Percentiles rank a stretch among this genome's conserved stretches.
These are phyloP conservation scores for Parus major DNA, from an alignment of 2,113 vertebrate genomes.

Conservation along the genomic window DNA sequence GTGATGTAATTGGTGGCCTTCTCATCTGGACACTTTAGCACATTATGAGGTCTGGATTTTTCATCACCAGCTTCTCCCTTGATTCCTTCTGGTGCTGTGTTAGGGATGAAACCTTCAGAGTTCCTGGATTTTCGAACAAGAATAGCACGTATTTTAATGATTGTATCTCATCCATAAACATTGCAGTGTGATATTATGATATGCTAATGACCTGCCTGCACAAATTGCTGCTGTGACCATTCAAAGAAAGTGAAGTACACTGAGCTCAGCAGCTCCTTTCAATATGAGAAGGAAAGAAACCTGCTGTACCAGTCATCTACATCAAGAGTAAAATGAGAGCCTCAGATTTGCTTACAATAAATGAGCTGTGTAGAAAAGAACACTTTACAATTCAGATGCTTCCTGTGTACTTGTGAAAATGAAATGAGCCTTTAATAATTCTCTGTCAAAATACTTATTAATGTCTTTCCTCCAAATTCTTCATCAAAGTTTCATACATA, in stretches of 20 bases:
- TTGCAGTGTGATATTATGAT: background rate
- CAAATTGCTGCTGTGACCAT: background rate
- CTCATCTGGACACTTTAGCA: background rate
- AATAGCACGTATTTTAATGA: background rate
- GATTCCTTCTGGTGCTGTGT: background rate
- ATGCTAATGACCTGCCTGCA: background rate
- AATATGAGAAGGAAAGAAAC: background rate
- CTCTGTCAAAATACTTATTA: background rate
- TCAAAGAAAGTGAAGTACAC: background rate
- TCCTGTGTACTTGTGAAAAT: background rate
- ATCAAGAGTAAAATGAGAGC: background rate
- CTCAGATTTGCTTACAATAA: background rate
- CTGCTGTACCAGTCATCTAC: background rate
- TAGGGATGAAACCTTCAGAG: background rate
- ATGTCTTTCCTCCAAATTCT: background rate
- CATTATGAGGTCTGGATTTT: background rate
- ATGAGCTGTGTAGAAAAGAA: background rate
- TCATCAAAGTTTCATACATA: background rate
- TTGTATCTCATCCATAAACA: background rate
- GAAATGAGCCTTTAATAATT: background rate
- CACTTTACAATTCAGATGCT: background rate
- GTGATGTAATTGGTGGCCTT: background rate
- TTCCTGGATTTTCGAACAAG: background rate
- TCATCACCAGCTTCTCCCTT: background rate
- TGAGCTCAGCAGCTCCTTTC: background rate